phyloP scores from a whole-genome alignment of 2,888 invertebrate species.

The Microctonus brassicae region DNA sequence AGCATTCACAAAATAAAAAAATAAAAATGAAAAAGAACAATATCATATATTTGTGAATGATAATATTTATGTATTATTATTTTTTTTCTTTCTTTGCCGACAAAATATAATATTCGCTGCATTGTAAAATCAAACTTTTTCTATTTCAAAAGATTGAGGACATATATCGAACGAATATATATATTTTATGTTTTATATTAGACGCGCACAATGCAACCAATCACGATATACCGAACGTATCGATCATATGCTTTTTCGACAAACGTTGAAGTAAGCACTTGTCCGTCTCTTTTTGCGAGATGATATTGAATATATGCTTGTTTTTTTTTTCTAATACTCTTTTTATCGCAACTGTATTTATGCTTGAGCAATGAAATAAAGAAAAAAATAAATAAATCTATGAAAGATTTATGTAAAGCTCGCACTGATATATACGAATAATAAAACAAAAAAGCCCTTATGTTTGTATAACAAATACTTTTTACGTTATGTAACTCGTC shows the following conservation, averaged over 20 bases:
- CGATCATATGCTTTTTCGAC: constrained; percentile 31
- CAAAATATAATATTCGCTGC: constrained; percentile 10
- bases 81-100: constrained; percentile 27
- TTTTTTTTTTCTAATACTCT: not conserved
- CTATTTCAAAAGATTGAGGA: constrained; percentile 4
- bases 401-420: not conserved
- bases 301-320: constrained; percentile 3
- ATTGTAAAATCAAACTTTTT: not conserved
- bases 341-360: constrained; percentile 6
- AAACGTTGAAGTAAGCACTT: not conserved
- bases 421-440: constrained; percentile 6
- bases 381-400: not conserved
- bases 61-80: constrained; percentile 15
- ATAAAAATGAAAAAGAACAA: constrained; percentile 24
- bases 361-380: not conserved
- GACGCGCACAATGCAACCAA: constrained; percentile 15
- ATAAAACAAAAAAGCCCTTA: constrained; percentile 2
- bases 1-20: no score
- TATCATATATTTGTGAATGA: constrained; percentile 1
- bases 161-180: constrained; percentile 4
- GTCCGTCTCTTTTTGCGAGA: constrained; percentile 13
- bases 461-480: constrained; percentile 15
- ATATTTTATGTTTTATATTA: not conserved
- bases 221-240: constrained; percentile 35
- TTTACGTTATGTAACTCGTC: constrained; percentile 25